Evolutionary conservation across 92 coral and sea anemone genomes (phyloP).

Genomic region (Chrysogorgia sp.): DNA sequence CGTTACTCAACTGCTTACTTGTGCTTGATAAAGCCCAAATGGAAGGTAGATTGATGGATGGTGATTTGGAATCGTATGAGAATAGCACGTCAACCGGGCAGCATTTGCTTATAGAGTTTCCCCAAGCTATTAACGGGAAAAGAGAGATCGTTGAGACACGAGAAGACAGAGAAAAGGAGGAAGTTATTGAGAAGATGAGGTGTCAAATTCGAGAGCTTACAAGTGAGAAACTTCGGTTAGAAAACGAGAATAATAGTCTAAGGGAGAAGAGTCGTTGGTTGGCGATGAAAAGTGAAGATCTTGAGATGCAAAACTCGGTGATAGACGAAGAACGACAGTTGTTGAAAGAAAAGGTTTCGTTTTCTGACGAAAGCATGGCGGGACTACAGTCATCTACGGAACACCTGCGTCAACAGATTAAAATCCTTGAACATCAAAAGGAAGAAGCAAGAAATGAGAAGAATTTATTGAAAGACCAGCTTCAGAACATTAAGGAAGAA

Average conservation of each 20-base stretch:
- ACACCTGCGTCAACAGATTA: constrained; percentile 31
- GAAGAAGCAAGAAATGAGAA: constrained; percentile 27
- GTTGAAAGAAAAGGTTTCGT: constrained; percentile 74
- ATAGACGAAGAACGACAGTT: constrained; percentile 28
- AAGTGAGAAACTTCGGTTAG: constrained; percentile 33
- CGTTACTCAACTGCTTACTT: constrained; percentile 84
- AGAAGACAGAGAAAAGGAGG: constrained; percentile 18
- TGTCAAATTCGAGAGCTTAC: constrained; percentile 26
- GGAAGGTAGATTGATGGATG: constrained; percentile 55
- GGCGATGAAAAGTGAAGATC: constrained; percentile 59
- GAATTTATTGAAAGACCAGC: constrained; percentile 28
- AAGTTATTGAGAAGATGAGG: constrained; percentile 24
- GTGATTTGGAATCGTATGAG: constrained; percentile 3
- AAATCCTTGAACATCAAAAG: constrained; percentile 1
- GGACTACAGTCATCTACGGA: constrained; percentile 30
- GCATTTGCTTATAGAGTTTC: constrained; percentile 20
- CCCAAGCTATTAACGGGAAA: constrained; percentile 26
- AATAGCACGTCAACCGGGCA: neutral
- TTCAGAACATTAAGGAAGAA: constrained; percentile 43
- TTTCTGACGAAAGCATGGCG: constrained; percentile 62
- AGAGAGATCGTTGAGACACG: constrained; percentile 1
- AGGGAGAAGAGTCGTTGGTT: constrained; percentile 52
- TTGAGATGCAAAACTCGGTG: constrained; percentile 38
- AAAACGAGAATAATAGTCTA: constrained; percentile 67
- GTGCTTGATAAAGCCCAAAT: constrained; percentile 89